These are phyloP conservation scores for Lepidocyrtinus sp. DNA, from an alignment of 2,888 invertebrate genomes.

Conservation along the genomic window DNA sequence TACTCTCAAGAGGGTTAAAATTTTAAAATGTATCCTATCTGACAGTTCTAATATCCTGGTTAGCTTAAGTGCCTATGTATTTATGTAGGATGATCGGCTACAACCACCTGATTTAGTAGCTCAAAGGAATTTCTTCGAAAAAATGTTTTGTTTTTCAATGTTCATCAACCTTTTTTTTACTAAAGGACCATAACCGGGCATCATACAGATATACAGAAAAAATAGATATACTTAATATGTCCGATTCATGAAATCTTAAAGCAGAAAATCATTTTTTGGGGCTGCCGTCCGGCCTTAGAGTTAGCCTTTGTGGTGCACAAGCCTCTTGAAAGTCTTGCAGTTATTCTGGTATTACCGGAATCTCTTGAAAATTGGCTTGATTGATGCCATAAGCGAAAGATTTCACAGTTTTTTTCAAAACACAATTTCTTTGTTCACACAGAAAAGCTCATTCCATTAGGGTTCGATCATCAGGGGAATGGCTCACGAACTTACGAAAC, in stretches of 20 bases:
- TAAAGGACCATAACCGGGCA: not conserved
- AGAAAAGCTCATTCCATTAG: not conserved
- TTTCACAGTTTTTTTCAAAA: not conserved
- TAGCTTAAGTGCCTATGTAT: not conserved
- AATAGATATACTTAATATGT: not conserved
- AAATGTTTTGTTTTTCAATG: not conserved
- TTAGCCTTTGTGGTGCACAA: conserved; percentile 21
- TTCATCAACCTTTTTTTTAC: not conserved
- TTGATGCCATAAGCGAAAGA: conserved; percentile 46
- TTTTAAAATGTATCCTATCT: not conserved
- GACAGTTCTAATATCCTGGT: not conserved
- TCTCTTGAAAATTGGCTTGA: conserved; percentile 36
- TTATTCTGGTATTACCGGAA: conserved; percentile 57
- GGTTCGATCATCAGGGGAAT: not conserved
- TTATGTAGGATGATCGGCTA: not conserved
- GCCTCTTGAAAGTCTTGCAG: conserved; percentile 27
- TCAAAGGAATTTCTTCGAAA: not conserved
- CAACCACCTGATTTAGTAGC: not conserved
- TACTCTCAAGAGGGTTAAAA: no score
- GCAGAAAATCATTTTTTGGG: not conserved
- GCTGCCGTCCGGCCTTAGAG: not conserved
- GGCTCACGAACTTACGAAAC: not conserved
- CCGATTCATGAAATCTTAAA: not conserved
- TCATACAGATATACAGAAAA: not conserved
- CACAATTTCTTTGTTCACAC: not conserved